A percentile compares a stretch with the other conserved stretches of the same genome.
phyloP scores from a whole-genome alignment of 2,797 vertebrate species.

The Sparidentex hasta region DNA sequence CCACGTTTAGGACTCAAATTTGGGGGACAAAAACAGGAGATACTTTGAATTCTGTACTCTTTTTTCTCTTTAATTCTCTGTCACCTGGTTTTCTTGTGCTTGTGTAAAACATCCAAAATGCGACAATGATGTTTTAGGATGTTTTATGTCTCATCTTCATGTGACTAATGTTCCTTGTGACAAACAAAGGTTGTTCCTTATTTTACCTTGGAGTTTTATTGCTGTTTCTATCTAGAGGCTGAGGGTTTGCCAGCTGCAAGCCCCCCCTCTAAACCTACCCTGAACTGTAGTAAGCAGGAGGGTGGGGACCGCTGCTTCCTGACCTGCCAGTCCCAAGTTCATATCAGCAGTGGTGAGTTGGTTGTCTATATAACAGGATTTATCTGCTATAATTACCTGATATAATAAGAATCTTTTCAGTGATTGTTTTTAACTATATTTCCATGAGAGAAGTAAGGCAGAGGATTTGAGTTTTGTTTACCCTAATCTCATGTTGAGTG shows the following conservation, averaged over 20 bases:
- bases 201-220: constrained; percentile 87
- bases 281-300: constrained; percentile 93
- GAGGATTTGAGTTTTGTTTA: background rate
- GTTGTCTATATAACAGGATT: background rate
- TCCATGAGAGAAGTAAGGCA: background rate
- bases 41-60: constrained; percentile 90
- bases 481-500: background rate
- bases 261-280: constrained; percentile 86
- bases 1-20: constrained; percentile 41
- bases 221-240: constrained; percentile 90
- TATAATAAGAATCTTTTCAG: background rate
- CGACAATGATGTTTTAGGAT: constrained; percentile 34
- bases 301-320: constrained; percentile 94
- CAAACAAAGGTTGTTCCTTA: constrained; percentile 42
- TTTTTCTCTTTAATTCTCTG: constrained; percentile 80
- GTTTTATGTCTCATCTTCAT: constrained; percentile 19
- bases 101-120: constrained; percentile 59
- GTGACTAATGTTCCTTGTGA: constrained; percentile 17
- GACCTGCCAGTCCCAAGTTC: constrained; percentile 93
- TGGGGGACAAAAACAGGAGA: constrained; percentile 93
- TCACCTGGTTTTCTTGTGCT: constrained; percentile 74
- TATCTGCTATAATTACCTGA: background rate
- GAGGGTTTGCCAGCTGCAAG: constrained; percentile 84
- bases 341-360: constrained; percentile 93
- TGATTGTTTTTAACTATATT: background rate